Conservation (phyloP, 1,140 invertebrate species). For the Danaus melanippus region DNA sequence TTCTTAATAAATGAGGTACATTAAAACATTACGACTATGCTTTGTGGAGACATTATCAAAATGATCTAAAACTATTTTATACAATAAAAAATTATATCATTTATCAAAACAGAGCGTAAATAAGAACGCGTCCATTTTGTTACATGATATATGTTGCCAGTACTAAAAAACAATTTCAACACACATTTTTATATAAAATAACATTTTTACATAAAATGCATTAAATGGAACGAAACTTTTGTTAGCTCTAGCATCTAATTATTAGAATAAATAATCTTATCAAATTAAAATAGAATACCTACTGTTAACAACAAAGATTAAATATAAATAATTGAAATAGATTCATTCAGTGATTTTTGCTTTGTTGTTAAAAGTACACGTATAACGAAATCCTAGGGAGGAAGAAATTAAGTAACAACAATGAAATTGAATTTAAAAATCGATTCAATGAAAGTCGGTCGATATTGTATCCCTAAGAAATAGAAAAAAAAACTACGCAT, state of each 20-base stretch:
- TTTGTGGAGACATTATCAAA: conserved; percentile 35
- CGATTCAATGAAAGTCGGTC: conserved; percentile 7
- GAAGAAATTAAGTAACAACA: conserved; percentile 19
- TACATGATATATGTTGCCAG: conserved; percentile 33
- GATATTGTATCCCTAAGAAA: too few species aligned
- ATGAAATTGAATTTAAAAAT: neutral
- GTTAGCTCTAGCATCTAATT: conserved; percentile 45
- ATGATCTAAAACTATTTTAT: conserved; percentile 50
- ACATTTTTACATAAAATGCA: conserved; percentile 68
- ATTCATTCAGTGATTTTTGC: neutral
- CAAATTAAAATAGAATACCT: conserved; percentile 20
- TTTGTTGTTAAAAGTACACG: conserved; percentile 12
- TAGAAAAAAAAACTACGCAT: too few species aligned
- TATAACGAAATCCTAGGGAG: conserved; percentile 61
- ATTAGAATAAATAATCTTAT: conserved; percentile 59
- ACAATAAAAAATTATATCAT: conserved; percentile 37
- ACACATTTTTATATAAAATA: conserved; percentile 57
- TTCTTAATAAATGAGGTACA: conserved; percentile 66
- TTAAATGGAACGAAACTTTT: conserved; percentile 62
- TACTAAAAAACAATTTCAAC: conserved; percentile 58
- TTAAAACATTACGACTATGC: conserved; percentile 66
- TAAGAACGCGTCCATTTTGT: conserved; percentile 23
- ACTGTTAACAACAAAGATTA: conserved; percentile 17
- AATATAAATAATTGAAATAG: conserved; percentile 6
- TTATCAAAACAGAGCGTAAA: conserved; percentile 27